A percentile compares a stretch with the other conserved stretches of the same genome.
Conservation (phyloP, 2,888 invertebrate genomes). For the Mactromeris polynyma region DNA sequence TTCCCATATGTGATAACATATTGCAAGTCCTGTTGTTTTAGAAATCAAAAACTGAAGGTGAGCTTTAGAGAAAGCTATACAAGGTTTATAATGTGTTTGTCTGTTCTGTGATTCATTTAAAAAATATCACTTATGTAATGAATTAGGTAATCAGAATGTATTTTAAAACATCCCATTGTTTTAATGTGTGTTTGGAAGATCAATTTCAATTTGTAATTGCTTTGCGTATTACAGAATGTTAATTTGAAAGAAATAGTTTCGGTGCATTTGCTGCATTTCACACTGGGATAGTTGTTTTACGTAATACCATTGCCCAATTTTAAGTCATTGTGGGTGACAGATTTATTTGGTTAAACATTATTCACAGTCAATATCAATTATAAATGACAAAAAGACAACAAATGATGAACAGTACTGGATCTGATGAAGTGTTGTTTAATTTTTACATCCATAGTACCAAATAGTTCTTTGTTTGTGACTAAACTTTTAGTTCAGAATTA, state of each 20-base stretch:
- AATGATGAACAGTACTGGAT: background rate
- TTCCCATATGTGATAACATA: too few relatives aligned
- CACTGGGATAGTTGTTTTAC: background rate
- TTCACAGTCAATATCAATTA: background rate
- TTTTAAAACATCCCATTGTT: background rate
- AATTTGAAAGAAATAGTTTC: background rate
- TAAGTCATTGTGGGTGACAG: background rate
- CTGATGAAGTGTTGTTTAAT: background rate
- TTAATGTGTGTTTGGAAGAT: background rate
- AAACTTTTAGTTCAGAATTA: too few relatives aligned
- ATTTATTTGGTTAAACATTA: background rate
- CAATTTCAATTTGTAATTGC: background rate
- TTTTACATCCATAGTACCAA: too few relatives aligned
- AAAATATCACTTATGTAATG: conserved; percentile 23
- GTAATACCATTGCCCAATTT: background rate
- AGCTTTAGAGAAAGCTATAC: background rate
- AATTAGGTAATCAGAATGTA: conserved; percentile 10
- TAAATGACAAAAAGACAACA: background rate
- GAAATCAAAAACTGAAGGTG: background rate
- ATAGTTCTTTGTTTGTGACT: too few relatives aligned
- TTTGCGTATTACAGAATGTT: background rate
- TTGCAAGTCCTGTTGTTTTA: background rate
- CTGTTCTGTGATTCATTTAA: background rate
- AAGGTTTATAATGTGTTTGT: background rate
- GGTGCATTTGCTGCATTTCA: background rate